Conservation (phyloP, 2,797 vertebrate species). For the Chelidonichthys spinosus region DNA sequence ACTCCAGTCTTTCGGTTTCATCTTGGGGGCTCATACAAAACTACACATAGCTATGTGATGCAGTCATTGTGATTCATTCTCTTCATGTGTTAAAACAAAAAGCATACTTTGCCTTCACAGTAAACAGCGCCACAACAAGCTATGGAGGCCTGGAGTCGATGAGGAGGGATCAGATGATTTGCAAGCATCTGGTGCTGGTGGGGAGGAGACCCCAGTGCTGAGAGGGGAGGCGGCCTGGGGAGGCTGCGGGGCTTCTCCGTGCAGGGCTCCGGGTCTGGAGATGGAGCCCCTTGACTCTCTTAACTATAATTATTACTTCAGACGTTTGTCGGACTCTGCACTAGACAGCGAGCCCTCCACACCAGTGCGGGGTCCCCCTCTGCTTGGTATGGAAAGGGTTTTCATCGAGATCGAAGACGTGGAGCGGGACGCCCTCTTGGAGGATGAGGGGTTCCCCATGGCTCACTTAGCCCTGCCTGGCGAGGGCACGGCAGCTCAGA, state of each 20-base stretch:
- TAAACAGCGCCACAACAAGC: conserved; percentile 96
- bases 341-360: conserved; percentile 88
- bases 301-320: conserved; percentile 92
- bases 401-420: conserved; percentile 89
- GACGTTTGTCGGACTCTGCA: conserved; percentile 89
- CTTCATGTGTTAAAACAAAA: background rate
- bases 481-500: conserved; percentile 83
- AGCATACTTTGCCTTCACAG: conserved; percentile 73
- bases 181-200: conserved; percentile 73
- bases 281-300: conserved; percentile 85
- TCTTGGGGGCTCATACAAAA: background rate
- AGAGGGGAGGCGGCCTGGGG: conserved; percentile 79
- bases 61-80: background rate
- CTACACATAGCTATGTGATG: background rate
- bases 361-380: conserved; percentile 83
- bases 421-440: conserved; percentile 86
- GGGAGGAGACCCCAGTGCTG: conserved; percentile 69
- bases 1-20: background rate
- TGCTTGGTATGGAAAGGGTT: conserved; percentile 78
- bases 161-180: conserved; percentile 83
- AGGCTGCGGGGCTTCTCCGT: conserved; percentile 75
- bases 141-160: conserved; percentile 91
- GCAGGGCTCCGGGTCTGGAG: conserved; percentile 77
- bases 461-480: conserved; percentile 60
- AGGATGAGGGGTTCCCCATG: conserved; percentile 83